phyloP scores from a whole-genome alignment of 2,797 vertebrate species.

The Heliangelus exortis region DNA sequence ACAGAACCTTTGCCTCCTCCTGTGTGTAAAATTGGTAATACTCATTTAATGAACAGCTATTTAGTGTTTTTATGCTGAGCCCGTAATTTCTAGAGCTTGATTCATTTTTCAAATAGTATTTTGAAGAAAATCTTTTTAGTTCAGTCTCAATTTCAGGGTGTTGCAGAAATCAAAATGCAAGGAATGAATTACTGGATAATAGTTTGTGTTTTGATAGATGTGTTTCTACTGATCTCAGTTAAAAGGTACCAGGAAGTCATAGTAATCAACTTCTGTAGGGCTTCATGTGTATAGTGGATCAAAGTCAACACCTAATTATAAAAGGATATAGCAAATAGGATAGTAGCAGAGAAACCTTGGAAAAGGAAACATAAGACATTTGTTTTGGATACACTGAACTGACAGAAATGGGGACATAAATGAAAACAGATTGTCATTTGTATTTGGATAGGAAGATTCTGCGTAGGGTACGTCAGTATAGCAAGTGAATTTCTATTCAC shows the following conservation, averaged over 20 bases:
- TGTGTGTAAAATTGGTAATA: not conserved
- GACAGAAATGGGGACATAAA: not conserved
- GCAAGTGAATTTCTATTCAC: not conserved
- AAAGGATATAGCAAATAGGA: not conserved
- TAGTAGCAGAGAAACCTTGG: not conserved
- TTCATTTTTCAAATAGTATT: not conserved
- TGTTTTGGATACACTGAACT: not conserved
- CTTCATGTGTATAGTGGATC: not conserved
- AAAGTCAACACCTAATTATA: not conserved
- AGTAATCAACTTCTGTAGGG: not conserved
- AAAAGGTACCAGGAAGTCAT: not conserved
- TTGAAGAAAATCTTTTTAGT: not conserved
- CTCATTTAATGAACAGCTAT: not conserved
- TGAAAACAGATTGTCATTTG: not conserved
- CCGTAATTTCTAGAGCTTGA: not conserved
- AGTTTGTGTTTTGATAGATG: not conserved
- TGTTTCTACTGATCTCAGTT: not conserved
- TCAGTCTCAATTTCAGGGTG: not conserved
- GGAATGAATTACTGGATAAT: not conserved
- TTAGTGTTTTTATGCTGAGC: not conserved
- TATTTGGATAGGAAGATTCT: not conserved
- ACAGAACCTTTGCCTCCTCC: not conserved
- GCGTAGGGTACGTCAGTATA: not conserved
- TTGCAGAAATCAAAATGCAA: not conserved
- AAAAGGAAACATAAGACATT: not conserved